Evolutionary conservation across 35 echinoderm and acorn worm genomes (phyloP), one percentile per base, ranked within the genome.

Genomic region (Diadema setosum): DNA sequence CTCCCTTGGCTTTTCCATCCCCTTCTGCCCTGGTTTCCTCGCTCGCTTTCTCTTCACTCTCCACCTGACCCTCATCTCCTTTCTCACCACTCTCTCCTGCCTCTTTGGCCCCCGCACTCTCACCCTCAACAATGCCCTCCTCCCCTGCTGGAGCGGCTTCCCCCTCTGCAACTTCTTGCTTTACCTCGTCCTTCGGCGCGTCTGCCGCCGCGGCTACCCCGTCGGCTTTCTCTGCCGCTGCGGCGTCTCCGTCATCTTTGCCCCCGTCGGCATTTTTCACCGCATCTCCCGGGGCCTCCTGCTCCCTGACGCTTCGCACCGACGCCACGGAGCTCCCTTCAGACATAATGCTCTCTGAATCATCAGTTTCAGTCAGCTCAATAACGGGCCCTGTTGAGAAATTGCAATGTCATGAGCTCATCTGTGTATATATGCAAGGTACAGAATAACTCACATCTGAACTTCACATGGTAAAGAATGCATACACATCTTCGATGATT

Each of bases 311-410:
- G 61, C 61, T 65, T 33, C 37, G 30, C 40, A 78, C 39, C 24
- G 73, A 78, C 35, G 35, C 24, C 27, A 78, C 25, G 15, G 57
- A 42, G 37, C 83, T 91, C 41, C 41, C 85, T 41, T 95, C 96
- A 21, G 92, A 85, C 6, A 99, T 15, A 56, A 78, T 75, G 20
- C 90, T 91, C 17, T 89, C 69, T 57, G 81, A 86, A 23, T 98
- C 92, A 23, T 87, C 88, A 4, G 85, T 69, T 89, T 99, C 96
- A 83, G 92, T 86, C 15, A 99, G 73, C 76, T 99, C 92, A 42
- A 99, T 41, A 2, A 99, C 86, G 35, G 96, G 96, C 96, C 96
- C 96, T 99, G 59, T 37, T 5, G 46, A 43, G n/a, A 75, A n/a
- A 33, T n/a, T n/a, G n/a, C n/a, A n/a, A n/a, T n/a, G n/a, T n/a